Base-by-base conservation (phyloP, 2,797 vertebrate genomes). In the Gymnoscopelus braueri region DNA sequence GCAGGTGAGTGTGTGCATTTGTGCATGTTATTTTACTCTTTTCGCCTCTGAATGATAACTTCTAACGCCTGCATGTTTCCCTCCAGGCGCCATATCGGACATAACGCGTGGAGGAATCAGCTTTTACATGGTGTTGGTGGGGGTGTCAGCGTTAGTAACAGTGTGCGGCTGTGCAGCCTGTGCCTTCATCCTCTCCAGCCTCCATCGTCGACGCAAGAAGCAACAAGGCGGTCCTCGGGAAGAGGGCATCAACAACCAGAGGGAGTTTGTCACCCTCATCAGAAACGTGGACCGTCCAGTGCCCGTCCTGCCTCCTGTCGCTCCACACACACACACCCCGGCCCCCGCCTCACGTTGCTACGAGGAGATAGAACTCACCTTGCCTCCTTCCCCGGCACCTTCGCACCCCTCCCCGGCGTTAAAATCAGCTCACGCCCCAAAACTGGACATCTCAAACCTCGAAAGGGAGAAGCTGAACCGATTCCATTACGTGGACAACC, bases 401-500 rank as follows among this genome's bases (percentile, higher is more conserved):
- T 89, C 84, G 2, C 84, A 88, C 29, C 66, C 88, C 0, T 91
- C 90, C 51, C 88, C 86, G 0, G 90, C 87, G 0, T 84, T 94
- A 11, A 93, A 95, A 74, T 88, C 80, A 0, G 74, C 84, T 35
- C 89, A 83, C 7, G 85, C 67, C 5, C 79, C 91, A 54, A 95
- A 95, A 83, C 69, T 90, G 57, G 94, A 95, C 91, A 95, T 95
- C 81, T 95, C 93, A 65, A 95, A 95, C 80, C 90, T 81, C 0
- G 93, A 95, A 78, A 85, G 94, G 39, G 94, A 94, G 83, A 95
- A 95, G 74, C 81, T 95, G n/a, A 95, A 95, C 80, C 92, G 88
- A 60, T 88, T 94, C 67, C 88, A 94, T 65, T 80, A 80, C 74
- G 81, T 90, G 63, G 92, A 92, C 49, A 90, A 83, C 80, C 91